Evolutionary conservation across 2,113 vertebrate genomes (phyloP), one percentile per base, ranked within the genome.

Genomic region (Petrocephalus zakoni): DNA sequence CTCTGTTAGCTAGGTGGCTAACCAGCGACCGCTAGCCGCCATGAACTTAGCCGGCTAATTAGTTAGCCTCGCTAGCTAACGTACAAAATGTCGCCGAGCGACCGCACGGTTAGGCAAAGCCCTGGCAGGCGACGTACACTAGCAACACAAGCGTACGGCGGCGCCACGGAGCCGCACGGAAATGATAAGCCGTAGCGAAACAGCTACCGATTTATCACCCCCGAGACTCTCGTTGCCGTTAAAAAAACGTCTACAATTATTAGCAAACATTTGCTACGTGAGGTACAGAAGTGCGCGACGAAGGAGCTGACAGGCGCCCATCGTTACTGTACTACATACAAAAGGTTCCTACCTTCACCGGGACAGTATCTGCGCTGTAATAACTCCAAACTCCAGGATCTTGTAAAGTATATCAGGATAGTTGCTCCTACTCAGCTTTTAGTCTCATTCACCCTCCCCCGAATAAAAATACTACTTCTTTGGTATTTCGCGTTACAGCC

Each of bases 21-120:
- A 83, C 46, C 81, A 46, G 46, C 81, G 46, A 8, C 37, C 5
- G 47, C 81, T 46, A 83, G 81, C 81, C 81, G 81, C 37, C 37
- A 47, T 83, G 37, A 83, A 49, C 37, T 49, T 47, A 46, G 81
- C 34, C 56, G 21, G 55, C 86, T 47, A 87, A 46, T n/a, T 22
- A 42, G 86, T 87, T 87, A 61, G 86, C 86, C 53, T n/a, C 9
- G 72, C 87, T 47, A 88, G 87, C 72, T 83, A 55, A 87, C 86
- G 37, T 49, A 88, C 88, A 88, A 88, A 88, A 83, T 83, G 88
- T 88, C 53, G 87, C 55, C 68, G 49, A 9, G 53, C 34, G 53
- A 21, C 21, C 34, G 4, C 51, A 58, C 47, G 68, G 25, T n/a
- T 78, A 19, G 55, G 21, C 51, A 47, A 47, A 52, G 9, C 49